Percentiles rank a stretch among this genome's conserved stretches.
These are phyloP conservation scores for Sarotherodon lohbergeri DNA, from an alignment of 2,113 vertebrate genomes.

Conservation along the genomic window DNA sequence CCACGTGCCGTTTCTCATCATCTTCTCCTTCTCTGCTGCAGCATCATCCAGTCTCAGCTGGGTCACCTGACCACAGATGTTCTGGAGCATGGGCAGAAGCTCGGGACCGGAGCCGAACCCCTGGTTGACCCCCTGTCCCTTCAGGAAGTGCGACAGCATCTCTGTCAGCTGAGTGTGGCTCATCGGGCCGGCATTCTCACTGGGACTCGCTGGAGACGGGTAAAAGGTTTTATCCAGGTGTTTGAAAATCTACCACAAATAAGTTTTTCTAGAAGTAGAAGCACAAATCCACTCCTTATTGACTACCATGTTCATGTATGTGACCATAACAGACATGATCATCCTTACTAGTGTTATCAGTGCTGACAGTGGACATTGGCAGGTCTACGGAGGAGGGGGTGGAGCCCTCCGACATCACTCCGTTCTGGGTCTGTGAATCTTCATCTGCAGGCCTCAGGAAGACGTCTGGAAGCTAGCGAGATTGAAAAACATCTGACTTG, in stretches of 20 bases:
- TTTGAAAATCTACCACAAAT: not conserved
- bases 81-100: conserved; percentile 70
- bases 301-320: not conserved
- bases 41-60: conserved; percentile 65
- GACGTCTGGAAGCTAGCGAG: not conserved
- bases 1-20: conserved; percentile 9
- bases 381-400: not conserved
- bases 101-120: not conserved
- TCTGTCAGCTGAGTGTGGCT: conserved; percentile 28
- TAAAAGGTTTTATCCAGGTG: not conserved
- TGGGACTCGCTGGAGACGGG: not conserved
- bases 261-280: not conserved
- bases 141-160: conserved; percentile 61
- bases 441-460: not conserved
- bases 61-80: conserved; percentile 71
- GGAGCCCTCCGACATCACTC: not conserved
- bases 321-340: not conserved
- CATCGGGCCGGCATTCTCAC: not conserved
- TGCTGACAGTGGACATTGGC: not conserved
- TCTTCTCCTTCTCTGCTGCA: not conserved
- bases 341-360: not conserved
- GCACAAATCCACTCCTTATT: not conserved
- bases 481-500: not conserved
- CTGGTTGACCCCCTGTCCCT: not conserved
- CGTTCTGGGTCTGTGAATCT: not conserved